Evolutionary conservation across 1,140 invertebrate species (phyloP), one percentile per base, ranked within the genome.

Genomic region (Zaprionus africanus): DNA sequence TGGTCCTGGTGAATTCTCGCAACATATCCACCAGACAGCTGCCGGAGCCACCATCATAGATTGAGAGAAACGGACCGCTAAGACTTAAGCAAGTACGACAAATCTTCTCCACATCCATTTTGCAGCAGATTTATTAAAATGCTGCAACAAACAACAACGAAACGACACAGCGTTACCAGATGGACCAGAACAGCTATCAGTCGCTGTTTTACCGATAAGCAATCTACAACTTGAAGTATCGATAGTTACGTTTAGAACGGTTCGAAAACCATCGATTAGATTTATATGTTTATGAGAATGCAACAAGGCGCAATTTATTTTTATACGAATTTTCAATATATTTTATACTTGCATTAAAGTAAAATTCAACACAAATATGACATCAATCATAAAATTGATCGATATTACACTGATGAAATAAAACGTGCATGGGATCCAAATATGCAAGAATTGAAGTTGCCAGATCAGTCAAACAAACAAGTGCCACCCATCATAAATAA

Each of bases 91-190:
- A 92, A 19, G 91, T 92, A 15, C 90, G 75, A 58, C 91, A 92
- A n/a, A 92, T 92, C 76, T 92, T 92, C 34, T 91, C 82, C 57
- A 92, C 78, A 74, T 92, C 90, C 90, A 92, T 86, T 73, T 79
- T 38, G 58, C 49, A 69, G 46, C 28, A 51, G n/a, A 67, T 26
- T 64, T 54, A 5, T 60, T 38, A 74, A 68, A 68, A 75, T 51
- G 43, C 63, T 57, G 38, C 22, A 36, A 63, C 53, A 75, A 78
- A 74, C 28, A 78, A 77, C 62, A 66, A 74, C 53, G 36, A 36
- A 68, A 43, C 2, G 3, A 5, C 11, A 6, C 15, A 12, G 28
- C 6, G 69, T 74, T 78, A 59, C 69, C 63, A 41, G 53, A 73
- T 12, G 1, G 65, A 6, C 11, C 1, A 15, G 24, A 62, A 38